These are phyloP conservation scores for Cephalopachus bancanus DNA, from an alignment of 2,797 vertebrate species.

Conservation along the genomic window DNA sequence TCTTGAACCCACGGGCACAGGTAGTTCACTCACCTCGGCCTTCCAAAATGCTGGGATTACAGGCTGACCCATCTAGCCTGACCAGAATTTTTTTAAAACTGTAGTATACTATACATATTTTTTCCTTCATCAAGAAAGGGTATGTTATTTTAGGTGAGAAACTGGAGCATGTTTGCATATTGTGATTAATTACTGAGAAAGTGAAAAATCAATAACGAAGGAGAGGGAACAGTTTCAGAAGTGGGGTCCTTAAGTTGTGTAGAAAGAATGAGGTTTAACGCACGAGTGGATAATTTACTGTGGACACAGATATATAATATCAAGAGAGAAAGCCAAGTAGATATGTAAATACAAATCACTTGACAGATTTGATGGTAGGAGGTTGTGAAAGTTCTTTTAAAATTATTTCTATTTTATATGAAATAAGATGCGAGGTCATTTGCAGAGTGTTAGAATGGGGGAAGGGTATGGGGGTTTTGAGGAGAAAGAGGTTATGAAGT, in stretches of 20 bases:
- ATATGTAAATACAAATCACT: not conserved
- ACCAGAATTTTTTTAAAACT: not conserved
- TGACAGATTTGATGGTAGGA: not conserved
- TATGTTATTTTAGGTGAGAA: not conserved
- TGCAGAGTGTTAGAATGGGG: not conserved
- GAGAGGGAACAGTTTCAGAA: not conserved
- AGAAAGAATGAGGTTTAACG: not conserved
- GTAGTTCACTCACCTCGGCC: too few species aligned
- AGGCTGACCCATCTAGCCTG: too few species aligned
- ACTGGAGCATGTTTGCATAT: not conserved
- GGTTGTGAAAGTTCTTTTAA: not conserved
- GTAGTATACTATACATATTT: not conserved
- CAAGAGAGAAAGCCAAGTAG: not conserved
- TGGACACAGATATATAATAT: not conserved
- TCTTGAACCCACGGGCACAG: too few species aligned
- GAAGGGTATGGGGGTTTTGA: not conserved
- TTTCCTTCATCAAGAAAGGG: not conserved
- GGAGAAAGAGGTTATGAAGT: not conserved
- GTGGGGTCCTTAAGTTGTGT: not conserved
- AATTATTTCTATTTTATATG: slow-evolving; percentile 17
- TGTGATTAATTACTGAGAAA: slow-evolving; percentile 13
- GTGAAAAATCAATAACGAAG: not conserved
- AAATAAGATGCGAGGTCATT: not conserved
- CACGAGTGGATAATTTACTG: not conserved
- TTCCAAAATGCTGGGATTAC: too few species aligned